Percentiles rank a stretch among this genome's conserved stretches.
These are phyloP conservation scores for Perdita meconis DNA, from an alignment of 2,888 invertebrate genomes.

Conservation along the genomic window DNA sequence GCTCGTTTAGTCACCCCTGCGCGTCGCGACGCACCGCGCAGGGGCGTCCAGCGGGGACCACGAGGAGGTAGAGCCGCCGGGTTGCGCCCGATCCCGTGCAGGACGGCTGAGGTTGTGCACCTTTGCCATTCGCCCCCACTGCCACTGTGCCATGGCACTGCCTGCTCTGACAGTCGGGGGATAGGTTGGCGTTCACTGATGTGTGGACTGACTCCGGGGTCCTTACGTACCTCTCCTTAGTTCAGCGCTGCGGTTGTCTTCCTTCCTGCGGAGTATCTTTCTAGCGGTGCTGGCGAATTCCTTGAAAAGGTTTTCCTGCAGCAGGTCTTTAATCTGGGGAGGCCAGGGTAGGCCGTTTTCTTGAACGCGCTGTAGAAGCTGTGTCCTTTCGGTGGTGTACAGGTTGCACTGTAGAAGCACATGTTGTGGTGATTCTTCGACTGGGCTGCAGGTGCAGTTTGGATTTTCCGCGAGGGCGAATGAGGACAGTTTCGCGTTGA, in stretches of 20 bases:
- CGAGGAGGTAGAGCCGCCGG: conserved; percentile 1
- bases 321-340: too few species aligned
- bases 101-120: background rate
- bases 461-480: too few species aligned
- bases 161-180: background rate
- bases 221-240: too few species aligned
- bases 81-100: conserved; percentile 1
- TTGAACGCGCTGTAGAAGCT: too few species aligned
- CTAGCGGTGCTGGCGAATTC: too few species aligned
- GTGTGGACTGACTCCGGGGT: too few species aligned
- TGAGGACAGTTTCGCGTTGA: background rate
- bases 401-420: background rate
- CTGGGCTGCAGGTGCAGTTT: background rate
- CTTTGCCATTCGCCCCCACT: background rate
- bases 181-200: background rate
- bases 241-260: too few species aligned
- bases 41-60: background rate
- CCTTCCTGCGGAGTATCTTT: too few species aligned
- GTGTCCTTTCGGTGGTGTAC: too few species aligned
- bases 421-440: background rate
- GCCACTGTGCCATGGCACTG: background rate
- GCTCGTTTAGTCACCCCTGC: conserved; percentile 2
- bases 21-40: background rate
- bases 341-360: too few species aligned
- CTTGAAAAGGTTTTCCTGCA: too few species aligned